Evolutionary conservation across 1,140 invertebrate genomes (phyloP).

Genomic region (Thaumatotibia leucotreta): DNA sequence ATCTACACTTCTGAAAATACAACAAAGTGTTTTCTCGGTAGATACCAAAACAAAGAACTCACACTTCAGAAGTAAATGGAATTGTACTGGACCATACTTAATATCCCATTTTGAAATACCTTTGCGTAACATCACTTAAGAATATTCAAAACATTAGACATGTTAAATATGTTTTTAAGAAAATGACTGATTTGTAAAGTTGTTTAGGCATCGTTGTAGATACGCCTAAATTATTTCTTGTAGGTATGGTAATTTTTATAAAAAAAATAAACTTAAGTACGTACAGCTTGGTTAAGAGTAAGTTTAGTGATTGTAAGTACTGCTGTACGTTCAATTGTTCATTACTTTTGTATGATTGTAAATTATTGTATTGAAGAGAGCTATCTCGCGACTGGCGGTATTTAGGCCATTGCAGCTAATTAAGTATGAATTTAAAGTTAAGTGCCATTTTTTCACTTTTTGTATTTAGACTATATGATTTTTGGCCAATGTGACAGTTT

Average conservation of each 20-base stretch:
- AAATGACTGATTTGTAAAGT: conserved; percentile 65
- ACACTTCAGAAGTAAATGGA: background rate
- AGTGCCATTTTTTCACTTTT: conserved; percentile 15
- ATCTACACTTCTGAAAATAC: too few relatives aligned
- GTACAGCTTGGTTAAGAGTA: background rate
- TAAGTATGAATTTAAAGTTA: conserved; percentile 11
- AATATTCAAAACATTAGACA: conserved; percentile 22
- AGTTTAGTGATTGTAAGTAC: conserved; percentile 1
- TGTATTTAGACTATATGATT: conserved; percentile 2
- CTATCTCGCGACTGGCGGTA: background rate
- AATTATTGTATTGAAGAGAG: conserved; percentile 10
- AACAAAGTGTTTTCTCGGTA: too few relatives aligned
- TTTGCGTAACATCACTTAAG: conserved; percentile 9
- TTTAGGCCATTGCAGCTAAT: conserved; percentile 1
- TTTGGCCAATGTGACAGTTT: background rate
- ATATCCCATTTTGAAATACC: conserved; percentile 3
- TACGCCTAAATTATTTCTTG: conserved; percentile 61
- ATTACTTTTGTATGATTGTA: conserved; percentile 15
- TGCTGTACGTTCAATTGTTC: conserved; percentile 1
- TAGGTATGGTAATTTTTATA: conserved; percentile 52
- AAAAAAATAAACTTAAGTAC: conserved; percentile 27
- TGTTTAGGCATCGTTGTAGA: conserved; percentile 61
- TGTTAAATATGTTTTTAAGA: conserved; percentile 59
- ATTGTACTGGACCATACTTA: background rate
- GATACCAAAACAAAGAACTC: background rate